A percentile compares a stretch with the other conserved stretches of the same genome.
phyloP scores from a whole-genome alignment of 1,140 invertebrate species.

The Glossosoma conforme region DNA sequence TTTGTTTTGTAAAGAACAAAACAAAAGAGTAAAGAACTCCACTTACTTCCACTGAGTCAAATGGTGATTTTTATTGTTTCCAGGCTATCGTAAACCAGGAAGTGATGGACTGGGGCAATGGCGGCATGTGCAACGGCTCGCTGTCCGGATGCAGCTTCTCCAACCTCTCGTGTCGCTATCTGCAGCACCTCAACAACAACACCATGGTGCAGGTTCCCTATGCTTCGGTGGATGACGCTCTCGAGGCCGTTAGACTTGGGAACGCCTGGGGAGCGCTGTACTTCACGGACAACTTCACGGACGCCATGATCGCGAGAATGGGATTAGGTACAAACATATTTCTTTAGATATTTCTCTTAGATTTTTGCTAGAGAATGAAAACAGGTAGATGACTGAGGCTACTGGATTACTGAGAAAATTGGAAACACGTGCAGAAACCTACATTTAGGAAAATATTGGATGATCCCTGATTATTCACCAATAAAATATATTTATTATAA shows the following conservation, averaged over 20 bases:
- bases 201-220: constrained; percentile 69
- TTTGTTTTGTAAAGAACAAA: too few relatives aligned
- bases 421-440: not conserved
- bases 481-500: too few relatives aligned
- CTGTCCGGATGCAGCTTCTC: constrained; percentile 58
- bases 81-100: constrained; percentile 82
- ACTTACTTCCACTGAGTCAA: not conserved
- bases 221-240: constrained; percentile 59
- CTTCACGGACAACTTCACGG: constrained; percentile 83
- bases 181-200: constrained; percentile 60
- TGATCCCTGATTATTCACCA: too few relatives aligned
- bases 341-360: constrained; percentile 16
- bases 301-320: constrained; percentile 68
- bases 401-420: not conserved
- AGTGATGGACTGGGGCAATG: constrained; percentile 55
- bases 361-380: too few relatives aligned
- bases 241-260: constrained; percentile 65
- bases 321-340: constrained; percentile 47
- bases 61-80: constrained; percentile 4
- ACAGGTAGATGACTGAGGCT: too few relatives aligned
- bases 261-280: constrained; percentile 81
- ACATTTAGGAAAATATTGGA: too few relatives aligned
- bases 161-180: constrained; percentile 70
- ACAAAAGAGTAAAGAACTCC: too few relatives aligned
- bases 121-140: constrained; percentile 45